phyloP scores from a whole-genome alignment of 2,888 invertebrate genomes.

The Ptilodon capucinus region DNA sequence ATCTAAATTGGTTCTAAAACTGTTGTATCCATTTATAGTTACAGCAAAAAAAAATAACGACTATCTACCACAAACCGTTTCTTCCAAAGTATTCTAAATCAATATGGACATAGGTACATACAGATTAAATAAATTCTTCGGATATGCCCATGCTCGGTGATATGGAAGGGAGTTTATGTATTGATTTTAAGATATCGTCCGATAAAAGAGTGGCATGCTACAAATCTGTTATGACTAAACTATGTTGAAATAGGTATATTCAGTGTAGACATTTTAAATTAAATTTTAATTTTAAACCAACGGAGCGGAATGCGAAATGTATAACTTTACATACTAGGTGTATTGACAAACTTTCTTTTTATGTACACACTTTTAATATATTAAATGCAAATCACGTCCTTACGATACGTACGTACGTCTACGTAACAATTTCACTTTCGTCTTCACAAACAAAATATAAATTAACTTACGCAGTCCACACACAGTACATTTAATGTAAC shows the following conservation, averaged over 20 bases:
- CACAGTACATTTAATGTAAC: slow-evolving; percentile 3
- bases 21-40: too few species aligned
- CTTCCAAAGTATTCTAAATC: too few species aligned
- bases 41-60: too few species aligned
- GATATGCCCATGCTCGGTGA: background rate
- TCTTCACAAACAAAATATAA: slow-evolving; percentile 46
- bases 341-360: slow-evolving; percentile 41
- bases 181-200: background rate
- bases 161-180: background rate
- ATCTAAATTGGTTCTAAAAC: slow-evolving; percentile 42
- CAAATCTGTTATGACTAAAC: background rate
- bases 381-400: slow-evolving; percentile 50
- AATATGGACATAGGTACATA: too few species aligned
- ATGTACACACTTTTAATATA: slow-evolving; percentile 41
- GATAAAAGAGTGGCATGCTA: too few species aligned
- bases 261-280: background rate
- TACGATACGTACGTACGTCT: slow-evolving; percentile 34
- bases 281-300: background rate
- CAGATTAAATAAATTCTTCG: too few species aligned
- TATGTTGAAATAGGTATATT: too few species aligned
- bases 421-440: slow-evolving; percentile 56
- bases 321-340: slow-evolving; percentile 10
- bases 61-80: too few species aligned
- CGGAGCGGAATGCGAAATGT: background rate
- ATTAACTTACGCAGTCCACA: slow-evolving; percentile 26